phyloP scores from a whole-genome alignment of 2,113 vertebrate genomes.

The mouse (Mus musculus) region GRCm39 chr5:36944501-36945000 shows the following conservation, averaged over 20 bases:
- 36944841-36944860: neutral
- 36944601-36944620: neutral
- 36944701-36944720: neutral
- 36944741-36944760: neutral
- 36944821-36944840: neutral
- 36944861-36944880: neutral
- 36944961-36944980: too few species aligned
- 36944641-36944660: neutral
- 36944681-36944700: neutral
- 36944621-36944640: neutral
- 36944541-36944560: neutral
- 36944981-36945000: too few species aligned
- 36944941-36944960: too few species aligned
- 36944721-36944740: too few species aligned
- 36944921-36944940: too few species aligned
- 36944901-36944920: too few species aligned
- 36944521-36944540: neutral
- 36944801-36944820: neutral
- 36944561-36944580: neutral
- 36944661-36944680: neutral
- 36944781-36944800: neutral
- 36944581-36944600: neutral
- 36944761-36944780: neutral
- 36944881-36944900: too few species aligned
- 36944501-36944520: neutral